Conservation (phyloP, 2,797 vertebrate species). For the Periparus ater region DNA sequence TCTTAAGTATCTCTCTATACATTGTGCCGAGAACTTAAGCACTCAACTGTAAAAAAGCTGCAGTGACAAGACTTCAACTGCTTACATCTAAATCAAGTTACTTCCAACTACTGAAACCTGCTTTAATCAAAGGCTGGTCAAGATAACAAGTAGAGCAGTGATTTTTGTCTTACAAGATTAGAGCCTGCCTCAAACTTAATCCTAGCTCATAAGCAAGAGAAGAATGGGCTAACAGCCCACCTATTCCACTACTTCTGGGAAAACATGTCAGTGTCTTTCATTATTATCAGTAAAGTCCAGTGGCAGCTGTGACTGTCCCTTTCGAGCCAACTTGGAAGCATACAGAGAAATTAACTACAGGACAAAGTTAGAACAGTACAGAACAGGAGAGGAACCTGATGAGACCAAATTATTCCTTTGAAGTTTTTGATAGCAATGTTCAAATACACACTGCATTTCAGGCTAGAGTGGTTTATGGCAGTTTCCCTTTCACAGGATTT, state of each 20-base stretch:
- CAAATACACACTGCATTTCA: not conserved
- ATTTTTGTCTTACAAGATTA: not conserved
- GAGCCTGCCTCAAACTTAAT: not conserved
- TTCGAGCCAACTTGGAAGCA: not conserved
- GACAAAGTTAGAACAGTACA: not conserved
- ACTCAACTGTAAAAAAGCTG: not conserved
- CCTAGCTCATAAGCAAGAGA: not conserved
- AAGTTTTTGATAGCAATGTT: not conserved
- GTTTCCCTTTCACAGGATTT: not conserved
- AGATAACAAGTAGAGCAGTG: not conserved
- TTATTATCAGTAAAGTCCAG: not conserved
- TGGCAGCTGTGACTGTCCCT: not conserved
- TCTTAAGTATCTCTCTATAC: not conserved
- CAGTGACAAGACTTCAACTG: not conserved
- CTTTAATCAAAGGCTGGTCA: not conserved
- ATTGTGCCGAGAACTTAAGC: not conserved
- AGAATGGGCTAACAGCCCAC: not conserved
- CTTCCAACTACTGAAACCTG: not conserved
- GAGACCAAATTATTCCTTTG: not conserved
- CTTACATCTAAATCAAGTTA: not conserved
- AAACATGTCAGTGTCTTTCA: not conserved
- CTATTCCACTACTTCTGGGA: not conserved
- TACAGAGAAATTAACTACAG: not conserved
- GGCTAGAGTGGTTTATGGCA: not conserved
- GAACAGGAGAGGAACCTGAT: not conserved